These are phyloP conservation scores for Copidosoma floridanum DNA, from an alignment of 1,140 invertebrate genomes.

Conservation along the genomic window DNA sequence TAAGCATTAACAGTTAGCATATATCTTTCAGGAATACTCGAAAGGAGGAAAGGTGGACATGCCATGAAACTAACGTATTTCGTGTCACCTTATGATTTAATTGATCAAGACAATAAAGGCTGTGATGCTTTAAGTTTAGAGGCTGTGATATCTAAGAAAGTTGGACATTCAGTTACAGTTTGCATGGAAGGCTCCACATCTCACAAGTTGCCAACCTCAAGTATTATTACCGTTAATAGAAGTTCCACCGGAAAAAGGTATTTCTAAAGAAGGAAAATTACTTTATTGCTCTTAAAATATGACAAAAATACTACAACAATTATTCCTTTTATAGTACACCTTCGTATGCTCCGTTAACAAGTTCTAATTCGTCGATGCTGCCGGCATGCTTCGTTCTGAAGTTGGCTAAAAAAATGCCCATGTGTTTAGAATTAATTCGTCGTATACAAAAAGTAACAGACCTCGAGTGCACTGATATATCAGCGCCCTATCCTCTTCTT, in stretches of 20 bases:
- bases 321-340: constrained; percentile 61
- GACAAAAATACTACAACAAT: neutral
- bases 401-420: constrained; percentile 81
- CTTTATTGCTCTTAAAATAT: neutral
- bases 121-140: constrained; percentile 74
- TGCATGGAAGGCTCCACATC: constrained; percentile 85
- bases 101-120: constrained; percentile 74
- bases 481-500: constrained; percentile 67
- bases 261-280: constrained; percentile 24
- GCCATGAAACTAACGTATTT: constrained; percentile 94
- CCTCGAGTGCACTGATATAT: constrained; percentile 69
- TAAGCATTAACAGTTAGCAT: constrained; percentile 4
- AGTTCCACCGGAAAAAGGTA: constrained; percentile 76
- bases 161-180: constrained; percentile 86
- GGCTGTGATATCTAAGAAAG: constrained; percentile 65
- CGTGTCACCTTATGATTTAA: constrained; percentile 89
- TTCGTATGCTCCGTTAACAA: constrained; percentile 74
- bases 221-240: constrained; percentile 75
- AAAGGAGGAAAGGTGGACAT: constrained; percentile 78
- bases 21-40: constrained; percentile 60
- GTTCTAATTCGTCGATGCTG: constrained; percentile 82
- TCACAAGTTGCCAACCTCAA: constrained; percentile 82
- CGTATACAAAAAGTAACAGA: constrained; percentile 72
- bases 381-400: constrained; percentile 89
- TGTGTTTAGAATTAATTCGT: constrained; percentile 73